A percentile compares a stretch with the other conserved stretches of the same genome.
These are phyloP conservation scores for Chionodraco myersi DNA, from an alignment of 2,113 vertebrate species.

Conservation along the genomic window DNA sequence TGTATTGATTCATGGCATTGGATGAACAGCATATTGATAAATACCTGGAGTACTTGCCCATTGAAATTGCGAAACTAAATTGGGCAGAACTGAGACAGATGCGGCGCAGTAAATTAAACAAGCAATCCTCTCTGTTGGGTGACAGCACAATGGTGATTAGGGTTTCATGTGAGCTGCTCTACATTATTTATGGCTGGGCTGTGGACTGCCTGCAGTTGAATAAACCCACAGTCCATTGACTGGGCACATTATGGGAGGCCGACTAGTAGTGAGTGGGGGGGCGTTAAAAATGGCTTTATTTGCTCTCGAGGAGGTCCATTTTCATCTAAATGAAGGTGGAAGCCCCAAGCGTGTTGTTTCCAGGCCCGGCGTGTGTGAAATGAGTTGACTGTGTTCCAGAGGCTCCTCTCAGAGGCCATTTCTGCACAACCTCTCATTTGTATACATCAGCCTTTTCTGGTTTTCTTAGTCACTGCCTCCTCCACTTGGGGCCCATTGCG, in stretches of 20 bases:
- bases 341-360: conserved; percentile 77
- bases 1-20: conserved; percentile 70
- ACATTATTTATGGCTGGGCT: conserved; percentile 82
- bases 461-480: conserved; percentile 49
- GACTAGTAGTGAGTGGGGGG: conserved; percentile 51
- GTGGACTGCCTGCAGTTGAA: conserved; percentile 80
- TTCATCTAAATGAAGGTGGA: conserved; percentile 80
- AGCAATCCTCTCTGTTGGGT: conserved; percentile 82
- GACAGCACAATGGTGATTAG: conserved; percentile 84
- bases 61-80: conserved; percentile 80
- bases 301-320: conserved; percentile 80
- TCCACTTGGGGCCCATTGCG: conserved; percentile 17
- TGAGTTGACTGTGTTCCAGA: conserved; percentile 68
- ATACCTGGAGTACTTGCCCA: conserved; percentile 71
- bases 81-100: conserved; percentile 85
- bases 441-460: conserved; percentile 48
- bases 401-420: conserved; percentile 29
- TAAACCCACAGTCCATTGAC: conserved; percentile 85
- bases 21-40: conserved; percentile 77
- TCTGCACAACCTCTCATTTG: conserved; percentile 54
- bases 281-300: conserved; percentile 83
- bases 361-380: conserved; percentile 67
- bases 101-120: conserved; percentile 84
- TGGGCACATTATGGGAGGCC: conserved; percentile 77
- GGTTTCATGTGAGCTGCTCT: conserved; percentile 79